Evolutionary conservation across 1,140 invertebrate species (phyloP).

Genomic region (Cryptotermes secundus): DNA sequence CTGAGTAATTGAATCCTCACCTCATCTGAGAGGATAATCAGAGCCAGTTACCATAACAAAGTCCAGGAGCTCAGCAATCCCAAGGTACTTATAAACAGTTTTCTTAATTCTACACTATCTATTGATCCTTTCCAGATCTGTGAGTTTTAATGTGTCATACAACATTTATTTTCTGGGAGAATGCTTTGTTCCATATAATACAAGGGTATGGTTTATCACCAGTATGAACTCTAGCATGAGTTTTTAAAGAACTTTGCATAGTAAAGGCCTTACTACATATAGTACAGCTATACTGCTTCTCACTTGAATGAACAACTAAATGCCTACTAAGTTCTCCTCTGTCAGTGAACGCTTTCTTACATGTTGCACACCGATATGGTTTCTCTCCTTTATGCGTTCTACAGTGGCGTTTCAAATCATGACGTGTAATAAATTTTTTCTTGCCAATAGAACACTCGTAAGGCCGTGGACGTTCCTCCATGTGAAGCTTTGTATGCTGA

Average conservation of each 20-base stretch:
- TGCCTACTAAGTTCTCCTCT: slow-evolving; percentile 49
- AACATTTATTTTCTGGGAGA: slow-evolving; percentile 21
- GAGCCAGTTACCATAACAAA: no score
- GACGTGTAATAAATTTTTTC: slow-evolving; percentile 30
- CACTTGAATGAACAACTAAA: slow-evolving; percentile 7
- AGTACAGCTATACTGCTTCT: slow-evolving; percentile 50
- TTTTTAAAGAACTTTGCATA: slow-evolving; percentile 29
- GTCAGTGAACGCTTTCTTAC: slow-evolving; percentile 37
- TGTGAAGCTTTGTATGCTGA: slow-evolving; percentile 36
- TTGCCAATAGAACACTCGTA: slow-evolving; percentile 36
- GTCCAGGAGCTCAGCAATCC: no score
- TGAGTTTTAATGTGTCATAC: background rate
- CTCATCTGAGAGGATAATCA: no score
- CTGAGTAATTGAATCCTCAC: no score
- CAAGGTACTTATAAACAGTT: no score
- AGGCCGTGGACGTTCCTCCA: slow-evolving; percentile 32
- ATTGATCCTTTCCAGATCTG: background rate
- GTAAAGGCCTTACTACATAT: slow-evolving; percentile 42
- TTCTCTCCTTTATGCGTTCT: slow-evolving; percentile 25
- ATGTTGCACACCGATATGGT: slow-evolving; percentile 23
- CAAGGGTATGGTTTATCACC: slow-evolving; percentile 48
- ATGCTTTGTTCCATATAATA: slow-evolving; percentile 44
- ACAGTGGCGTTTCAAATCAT: background rate
- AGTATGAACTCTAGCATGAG: slow-evolving; percentile 36
- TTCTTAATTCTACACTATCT: background rate